A percentile compares a stretch with the other conserved stretches of the same genome.
phyloP scores from a whole-genome alignment of 2,113 vertebrate genomes.

The Sebastes fasciatus region DNA sequence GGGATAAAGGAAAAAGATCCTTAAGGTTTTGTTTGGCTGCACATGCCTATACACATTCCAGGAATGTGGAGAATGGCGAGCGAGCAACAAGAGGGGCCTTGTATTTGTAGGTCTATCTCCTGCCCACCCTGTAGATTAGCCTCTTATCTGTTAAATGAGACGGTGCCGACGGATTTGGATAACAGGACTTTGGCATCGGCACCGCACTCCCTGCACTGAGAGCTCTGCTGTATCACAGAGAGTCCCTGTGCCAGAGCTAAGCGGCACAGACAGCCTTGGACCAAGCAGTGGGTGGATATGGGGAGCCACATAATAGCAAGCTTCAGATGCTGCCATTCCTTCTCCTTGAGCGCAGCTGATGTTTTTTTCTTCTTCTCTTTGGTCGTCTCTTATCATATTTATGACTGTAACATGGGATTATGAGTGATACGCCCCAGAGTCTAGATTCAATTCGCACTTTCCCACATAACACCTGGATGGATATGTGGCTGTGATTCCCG shows the following conservation, averaged over 20 bases:
- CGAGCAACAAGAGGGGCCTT: conserved; percentile 78
- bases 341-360: conserved; percentile 36
- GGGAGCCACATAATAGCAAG: conserved; percentile 63
- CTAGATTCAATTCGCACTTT: conserved; percentile 55
- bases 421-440: conserved; percentile 37
- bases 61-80: conserved; percentile 74
- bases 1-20: conserved; percentile 50
- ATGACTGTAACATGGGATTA: conserved; percentile 51
- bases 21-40: conserved; percentile 72
- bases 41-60: conserved; percentile 76
- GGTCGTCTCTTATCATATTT: conserved; percentile 32
- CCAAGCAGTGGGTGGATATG: conserved; percentile 68
- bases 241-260: conserved; percentile 61
- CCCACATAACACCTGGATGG: conserved; percentile 64
- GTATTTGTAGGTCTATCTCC: conserved; percentile 73
- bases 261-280: conserved; percentile 75
- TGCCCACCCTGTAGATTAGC: conserved; percentile 79
- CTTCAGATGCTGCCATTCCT: conserved; percentile 58
- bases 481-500: conserved; percentile 46
- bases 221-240: conserved; percentile 65
- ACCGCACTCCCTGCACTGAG: conserved; percentile 56
- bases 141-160: conserved; percentile 84
- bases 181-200: conserved; percentile 75
- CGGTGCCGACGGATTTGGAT: conserved; percentile 79
- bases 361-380: background rate